These are phyloP conservation scores for Equus przewalskii DNA, from an alignment of 2,113 vertebrate genomes.

Conservation along the genomic window DNA sequence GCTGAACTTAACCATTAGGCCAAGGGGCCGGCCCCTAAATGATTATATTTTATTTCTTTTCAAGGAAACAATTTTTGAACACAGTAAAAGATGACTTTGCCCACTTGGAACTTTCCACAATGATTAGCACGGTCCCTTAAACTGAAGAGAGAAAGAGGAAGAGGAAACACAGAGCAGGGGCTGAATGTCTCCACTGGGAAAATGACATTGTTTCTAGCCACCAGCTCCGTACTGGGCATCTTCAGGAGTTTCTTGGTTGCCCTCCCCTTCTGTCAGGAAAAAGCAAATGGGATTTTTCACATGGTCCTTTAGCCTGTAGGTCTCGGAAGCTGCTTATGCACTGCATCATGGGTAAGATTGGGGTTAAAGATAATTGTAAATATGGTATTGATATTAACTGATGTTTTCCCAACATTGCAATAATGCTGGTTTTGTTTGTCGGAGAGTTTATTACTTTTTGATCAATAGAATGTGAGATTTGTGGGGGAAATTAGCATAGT, in stretches of 20 bases:
- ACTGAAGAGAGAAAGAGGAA: neutral
- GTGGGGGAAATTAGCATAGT: slow-evolving; percentile 96
- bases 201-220: slow-evolving; percentile 67
- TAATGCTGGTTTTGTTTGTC: slow-evolving; percentile 95
- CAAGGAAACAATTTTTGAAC: neutral
- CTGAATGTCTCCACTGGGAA: neutral
- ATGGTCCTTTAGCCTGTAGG: slow-evolving; percentile 53
- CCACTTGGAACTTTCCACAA: neutral
- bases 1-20: too few relatives aligned
- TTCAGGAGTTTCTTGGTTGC: slow-evolving; percentile 71
- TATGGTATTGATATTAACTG: slow-evolving; percentile 94
- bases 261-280: slow-evolving; percentile 67
- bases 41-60: neutral
- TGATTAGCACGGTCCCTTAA: neutral
- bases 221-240: slow-evolving; percentile 27
- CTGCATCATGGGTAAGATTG: slow-evolving; percentile 88
- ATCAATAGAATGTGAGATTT: slow-evolving; percentile 96
- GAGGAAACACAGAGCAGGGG: neutral
- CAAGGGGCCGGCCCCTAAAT: too few relatives aligned
- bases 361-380: slow-evolving; percentile 96
- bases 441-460: slow-evolving; percentile 95
- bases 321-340: slow-evolving; percentile 89
- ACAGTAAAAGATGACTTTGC: neutral
- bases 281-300: slow-evolving; percentile 61
- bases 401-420: slow-evolving; percentile 96